phyloP scores from a whole-genome alignment of 2,797 vertebrate species.

The Cynopterus sphinx region DNA sequence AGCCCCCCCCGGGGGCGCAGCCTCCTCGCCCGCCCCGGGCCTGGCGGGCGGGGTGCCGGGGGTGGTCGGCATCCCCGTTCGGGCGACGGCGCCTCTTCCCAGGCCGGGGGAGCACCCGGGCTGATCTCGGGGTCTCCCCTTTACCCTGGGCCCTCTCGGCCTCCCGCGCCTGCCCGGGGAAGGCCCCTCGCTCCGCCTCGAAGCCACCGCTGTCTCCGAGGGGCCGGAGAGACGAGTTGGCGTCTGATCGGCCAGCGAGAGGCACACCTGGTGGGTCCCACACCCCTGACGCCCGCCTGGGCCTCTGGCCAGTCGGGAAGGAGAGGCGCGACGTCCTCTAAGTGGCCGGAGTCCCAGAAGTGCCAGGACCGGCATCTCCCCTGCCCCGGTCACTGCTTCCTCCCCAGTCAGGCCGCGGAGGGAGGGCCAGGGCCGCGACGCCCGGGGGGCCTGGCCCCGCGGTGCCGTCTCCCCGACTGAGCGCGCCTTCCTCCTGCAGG shows the following conservation, averaged over 20 bases:
- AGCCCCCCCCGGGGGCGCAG: neutral
- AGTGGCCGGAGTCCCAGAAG: neutral
- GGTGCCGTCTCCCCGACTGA: too few species aligned
- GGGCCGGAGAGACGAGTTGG: neutral
- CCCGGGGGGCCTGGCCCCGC: too few species aligned
- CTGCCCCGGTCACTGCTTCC: neutral
- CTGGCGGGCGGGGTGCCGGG: fast-evolving
- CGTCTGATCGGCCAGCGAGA: fast-evolving
- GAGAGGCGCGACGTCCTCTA: neutral
- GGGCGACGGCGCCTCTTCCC: fast-evolving
- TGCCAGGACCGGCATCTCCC: fast-evolving
- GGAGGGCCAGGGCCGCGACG: neutral
- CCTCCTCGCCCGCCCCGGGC: fast-evolving
- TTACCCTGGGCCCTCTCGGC: too few species aligned
- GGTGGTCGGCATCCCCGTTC: neutral
- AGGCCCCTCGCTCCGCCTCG: fast-evolving
- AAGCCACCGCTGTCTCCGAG: fast-evolving
- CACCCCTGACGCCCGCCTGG: neutral
- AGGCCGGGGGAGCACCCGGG: neutral
- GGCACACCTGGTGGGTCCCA: neutral
- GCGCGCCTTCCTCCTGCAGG: too few species aligned
- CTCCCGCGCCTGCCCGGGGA: fast-evolving
- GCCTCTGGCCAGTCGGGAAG: fast-evolving
- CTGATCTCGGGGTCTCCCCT: neutral
- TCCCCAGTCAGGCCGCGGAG: fast-evolving